Evolutionary conservation across 1,140 invertebrate species (phyloP), one percentile per base, ranked within the genome.

Genomic region (Pachyrhynchus sulphureomaculatus): DNA sequence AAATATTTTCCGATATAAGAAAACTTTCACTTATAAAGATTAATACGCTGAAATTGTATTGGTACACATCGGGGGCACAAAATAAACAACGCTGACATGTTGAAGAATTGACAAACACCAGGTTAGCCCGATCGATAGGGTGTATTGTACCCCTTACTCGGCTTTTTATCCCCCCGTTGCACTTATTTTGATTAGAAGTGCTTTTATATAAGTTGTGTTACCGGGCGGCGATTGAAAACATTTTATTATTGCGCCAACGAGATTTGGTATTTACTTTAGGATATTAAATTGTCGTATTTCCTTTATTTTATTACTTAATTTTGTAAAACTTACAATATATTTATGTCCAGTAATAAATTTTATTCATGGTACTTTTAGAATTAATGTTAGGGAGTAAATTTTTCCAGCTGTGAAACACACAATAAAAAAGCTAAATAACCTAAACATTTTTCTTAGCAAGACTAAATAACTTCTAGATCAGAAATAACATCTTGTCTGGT

Each of bases 51-150:
- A 58, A 58, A 58, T 58, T 29, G 42, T 58, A 58, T 58, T 58
- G 55, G 55, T 20, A 48, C 55, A 58, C 55, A 58, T 33, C 42
- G 55, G 55, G n/a, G 32, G 33, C 41, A 58, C 42, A 58, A 58
- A 58, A 41, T 58, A 58, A 21, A 58, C 55, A 58, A 48, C 44
- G 42, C 34, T 55, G 56, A 65, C 63, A 60, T 49, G 29, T 65
- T 65, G 63, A 53, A 65, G 56, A 56, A 53, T 65, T 52, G 52
- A 55, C 57, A 65, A 65, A 65, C 63, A 65, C 33, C 45, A 63
- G 39, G 51, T 48, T 29, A 17, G 55, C 32, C n/a, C 26, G 44
- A 44, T 48, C 55, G 34, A 58, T 58, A 58, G 42, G 37, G 34
- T 47, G 41, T 36, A 37, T 58, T 58, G 55, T 58, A 48, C 32